Conservation (phyloP, 1,140 invertebrate species). For the Trichonephila inaurata region DNA sequence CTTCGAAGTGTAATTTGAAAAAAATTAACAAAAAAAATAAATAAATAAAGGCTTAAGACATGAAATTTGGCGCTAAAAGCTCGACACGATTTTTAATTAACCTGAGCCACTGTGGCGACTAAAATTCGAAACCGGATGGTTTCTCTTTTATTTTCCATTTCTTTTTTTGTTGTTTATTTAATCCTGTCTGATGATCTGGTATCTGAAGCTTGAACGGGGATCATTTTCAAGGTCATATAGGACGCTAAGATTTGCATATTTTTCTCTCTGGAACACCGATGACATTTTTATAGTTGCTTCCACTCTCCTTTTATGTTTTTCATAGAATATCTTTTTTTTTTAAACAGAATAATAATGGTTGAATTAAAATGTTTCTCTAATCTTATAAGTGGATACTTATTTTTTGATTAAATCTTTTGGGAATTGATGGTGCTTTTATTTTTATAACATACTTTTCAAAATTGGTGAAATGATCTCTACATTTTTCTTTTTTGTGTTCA, state of each 20-base stretch:
- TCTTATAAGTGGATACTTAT: too few species aligned
- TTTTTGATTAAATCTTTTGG: too few species aligned
- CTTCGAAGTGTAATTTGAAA: neutral
- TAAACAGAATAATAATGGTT: neutral
- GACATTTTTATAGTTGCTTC: neutral
- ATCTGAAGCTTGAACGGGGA: conserved; percentile 9
- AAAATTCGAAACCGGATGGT: conserved; percentile 34
- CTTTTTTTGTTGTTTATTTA: neutral
- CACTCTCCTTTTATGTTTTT: neutral
- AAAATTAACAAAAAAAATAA: neutral
- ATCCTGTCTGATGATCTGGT: conserved; percentile 33
- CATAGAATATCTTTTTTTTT: neutral
- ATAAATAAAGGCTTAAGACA: neutral
- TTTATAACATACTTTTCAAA: too few species aligned
- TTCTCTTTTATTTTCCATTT: conserved; percentile 25
- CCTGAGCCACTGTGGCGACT: conserved; percentile 6
- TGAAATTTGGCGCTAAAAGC: conserved; percentile 6
- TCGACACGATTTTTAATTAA: conserved; percentile 37
- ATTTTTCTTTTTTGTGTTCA: too few species aligned
- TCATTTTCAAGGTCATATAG: conserved; percentile 34
- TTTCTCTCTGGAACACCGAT: neutral
- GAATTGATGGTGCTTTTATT: too few species aligned
- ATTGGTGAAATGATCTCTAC: too few species aligned
- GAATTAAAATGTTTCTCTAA: neutral
- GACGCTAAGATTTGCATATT: conserved; percentile 13